These are phyloP conservation scores for Tetragonula clypearis DNA, from an alignment of 1,140 invertebrate species.

Conservation along the genomic window DNA sequence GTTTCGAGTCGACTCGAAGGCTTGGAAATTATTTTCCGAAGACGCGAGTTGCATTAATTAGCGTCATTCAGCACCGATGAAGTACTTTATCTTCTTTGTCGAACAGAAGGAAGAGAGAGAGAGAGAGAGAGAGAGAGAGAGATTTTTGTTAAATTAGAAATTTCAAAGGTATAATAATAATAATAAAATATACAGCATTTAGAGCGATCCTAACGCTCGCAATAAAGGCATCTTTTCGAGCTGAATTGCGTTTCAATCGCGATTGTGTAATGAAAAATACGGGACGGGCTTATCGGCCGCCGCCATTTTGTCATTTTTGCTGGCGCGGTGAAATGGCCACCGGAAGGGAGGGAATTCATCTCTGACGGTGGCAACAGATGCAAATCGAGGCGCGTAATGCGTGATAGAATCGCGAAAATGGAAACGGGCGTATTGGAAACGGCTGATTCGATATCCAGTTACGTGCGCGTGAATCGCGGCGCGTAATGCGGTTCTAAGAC, in stretches of 20 bases:
- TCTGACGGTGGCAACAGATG: conserved; percentile 36
- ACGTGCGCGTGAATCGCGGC: conserved; percentile 45
- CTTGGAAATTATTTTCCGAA: not conserved
- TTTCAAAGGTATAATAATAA: no score
- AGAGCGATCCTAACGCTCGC: no score
- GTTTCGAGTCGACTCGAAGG: not conserved
- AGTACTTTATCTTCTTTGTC: no score
- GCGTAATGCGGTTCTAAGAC: conserved; percentile 31
- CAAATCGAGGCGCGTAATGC: conserved; percentile 11
- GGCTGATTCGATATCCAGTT: conserved; percentile 65
- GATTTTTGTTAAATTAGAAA: no score
- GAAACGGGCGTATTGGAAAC: conserved; percentile 31
- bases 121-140: no score
- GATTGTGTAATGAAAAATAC: not conserved
- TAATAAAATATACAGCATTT: no score
- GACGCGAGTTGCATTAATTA: not conserved
- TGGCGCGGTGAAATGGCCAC: no score
- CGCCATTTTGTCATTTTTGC: no score
- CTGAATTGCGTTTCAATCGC: not conserved
- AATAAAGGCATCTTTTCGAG: not conserved
- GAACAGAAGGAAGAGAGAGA: no score
- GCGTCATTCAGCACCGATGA: no score
- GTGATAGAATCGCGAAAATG: conserved; percentile 35
- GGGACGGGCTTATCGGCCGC: conserved; percentile 14
- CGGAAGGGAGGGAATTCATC: conserved; percentile 30